Conservation (phyloP, 2,797 vertebrate genomes). For the Peromyscus nudipes region DNA sequence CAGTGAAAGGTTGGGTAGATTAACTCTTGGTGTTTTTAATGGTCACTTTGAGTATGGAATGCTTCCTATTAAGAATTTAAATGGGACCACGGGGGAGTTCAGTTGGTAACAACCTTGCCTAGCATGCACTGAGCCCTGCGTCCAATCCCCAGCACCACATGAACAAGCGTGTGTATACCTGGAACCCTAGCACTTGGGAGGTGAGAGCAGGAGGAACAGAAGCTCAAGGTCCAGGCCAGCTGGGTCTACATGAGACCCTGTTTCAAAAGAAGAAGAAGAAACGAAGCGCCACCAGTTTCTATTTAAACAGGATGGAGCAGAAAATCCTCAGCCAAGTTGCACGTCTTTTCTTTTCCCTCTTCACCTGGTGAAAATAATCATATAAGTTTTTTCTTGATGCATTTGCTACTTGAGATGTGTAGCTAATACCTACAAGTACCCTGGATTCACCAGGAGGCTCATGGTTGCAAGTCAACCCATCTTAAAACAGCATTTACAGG, state of each 20-base stretch:
- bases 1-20: not conserved
- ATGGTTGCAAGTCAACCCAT: not conserved
- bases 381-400: not conserved
- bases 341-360: not conserved
- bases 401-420: not conserved
- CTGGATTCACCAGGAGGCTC: not conserved
- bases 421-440: not conserved
- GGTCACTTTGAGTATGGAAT: not conserved
- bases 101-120: not conserved
- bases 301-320: not conserved
- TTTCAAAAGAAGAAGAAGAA: not conserved
- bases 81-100: not conserved
- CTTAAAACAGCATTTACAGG: conserved; percentile 68
- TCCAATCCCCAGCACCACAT: not conserved
- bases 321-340: not conserved
- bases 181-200: not conserved
- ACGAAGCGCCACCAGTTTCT: not conserved
- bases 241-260: not conserved
- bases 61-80: conserved; percentile 17
- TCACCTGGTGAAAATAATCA: not conserved
- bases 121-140: no score
- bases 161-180: not conserved
- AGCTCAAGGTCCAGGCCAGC: not conserved
- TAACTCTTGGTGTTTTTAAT: not conserved
- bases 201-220: not conserved